These are phyloP conservation scores for Uria aalge DNA, from an alignment of 2,113 vertebrate genomes.

Conservation along the genomic window DNA sequence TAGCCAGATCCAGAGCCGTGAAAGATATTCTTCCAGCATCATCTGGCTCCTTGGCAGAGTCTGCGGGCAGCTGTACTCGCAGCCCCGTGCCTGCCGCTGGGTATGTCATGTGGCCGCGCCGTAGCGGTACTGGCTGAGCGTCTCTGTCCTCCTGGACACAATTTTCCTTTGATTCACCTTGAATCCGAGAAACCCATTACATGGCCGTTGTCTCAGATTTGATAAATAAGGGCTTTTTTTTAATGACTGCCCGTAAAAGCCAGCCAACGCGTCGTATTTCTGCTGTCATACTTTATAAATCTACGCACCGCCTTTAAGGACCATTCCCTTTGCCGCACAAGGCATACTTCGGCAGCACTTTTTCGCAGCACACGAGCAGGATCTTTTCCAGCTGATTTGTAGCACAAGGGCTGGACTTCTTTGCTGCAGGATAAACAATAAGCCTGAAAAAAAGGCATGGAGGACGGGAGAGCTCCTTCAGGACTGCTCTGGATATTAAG, in stretches of 20 bases:
- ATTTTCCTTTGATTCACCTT: slow-evolving; percentile 73
- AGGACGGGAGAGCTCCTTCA: neutral
- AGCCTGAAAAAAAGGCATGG: neutral
- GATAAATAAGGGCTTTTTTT: neutral
- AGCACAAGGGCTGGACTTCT: slow-evolving; percentile 14
- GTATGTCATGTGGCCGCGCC: slow-evolving; percentile 19
- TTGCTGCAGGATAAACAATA: neutral
- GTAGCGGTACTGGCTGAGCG: neutral
- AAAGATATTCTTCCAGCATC: slow-evolving; percentile 55
- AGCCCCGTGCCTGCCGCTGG: slow-evolving; percentile 28
- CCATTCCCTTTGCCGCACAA: neutral
- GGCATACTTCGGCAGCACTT: neutral
- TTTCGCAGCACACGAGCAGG: slow-evolving; percentile 40
- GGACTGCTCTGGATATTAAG: neutral
- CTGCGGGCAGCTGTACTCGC: slow-evolving; percentile 28
- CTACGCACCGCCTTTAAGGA: slow-evolving; percentile 33
- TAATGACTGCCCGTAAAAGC: slow-evolving; percentile 15
- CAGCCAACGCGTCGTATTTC: slow-evolving; percentile 15
- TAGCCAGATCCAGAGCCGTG: slow-evolving; percentile 50
- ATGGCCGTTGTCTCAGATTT: neutral
- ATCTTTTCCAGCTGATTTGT: slow-evolving; percentile 64
- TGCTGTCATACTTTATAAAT: slow-evolving; percentile 52
- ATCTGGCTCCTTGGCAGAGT: slow-evolving; percentile 57
- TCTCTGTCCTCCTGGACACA: slow-evolving; percentile 49
- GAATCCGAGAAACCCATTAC: slow-evolving; percentile 11